Percentiles rank a stretch among this genome's conserved stretches.
Conservation (phyloP, 2,113 vertebrate species). For the Scomber colias region DNA sequence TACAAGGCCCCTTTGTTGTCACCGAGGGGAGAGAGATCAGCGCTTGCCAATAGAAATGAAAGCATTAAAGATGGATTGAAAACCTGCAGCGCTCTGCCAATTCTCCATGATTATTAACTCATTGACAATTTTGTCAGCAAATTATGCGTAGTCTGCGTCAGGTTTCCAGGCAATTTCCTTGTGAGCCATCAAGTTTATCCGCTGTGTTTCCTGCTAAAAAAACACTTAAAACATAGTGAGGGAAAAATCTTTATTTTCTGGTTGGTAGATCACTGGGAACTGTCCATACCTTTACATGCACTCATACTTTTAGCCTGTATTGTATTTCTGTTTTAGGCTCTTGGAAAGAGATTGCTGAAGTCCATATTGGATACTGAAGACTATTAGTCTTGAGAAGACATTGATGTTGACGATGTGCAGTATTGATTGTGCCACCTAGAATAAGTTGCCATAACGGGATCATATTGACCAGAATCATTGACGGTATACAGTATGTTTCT, state of each 20-base stretch:
- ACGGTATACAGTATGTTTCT: constrained; percentile 64
- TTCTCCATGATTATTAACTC: constrained; percentile 70
- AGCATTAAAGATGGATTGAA: constrained; percentile 65
- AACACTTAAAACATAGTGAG: constrained; percentile 17
- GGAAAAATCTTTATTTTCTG: constrained; percentile 31
- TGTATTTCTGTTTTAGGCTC: constrained; percentile 18
- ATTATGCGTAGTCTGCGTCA: constrained; percentile 60
- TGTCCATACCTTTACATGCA: constrained; percentile 5
- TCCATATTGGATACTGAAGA: constrained; percentile 45
- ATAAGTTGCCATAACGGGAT: constrained; percentile 75
- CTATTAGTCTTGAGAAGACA: constrained; percentile 45
- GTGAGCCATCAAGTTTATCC: constrained; percentile 63
- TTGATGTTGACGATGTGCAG: constrained; percentile 47
- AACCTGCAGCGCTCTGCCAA: constrained; percentile 54
- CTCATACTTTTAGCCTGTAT: constrained; percentile 16
- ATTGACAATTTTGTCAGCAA: constrained; percentile 76
- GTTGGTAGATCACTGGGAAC: constrained; percentile 18
- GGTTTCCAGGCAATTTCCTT: constrained; percentile 70
- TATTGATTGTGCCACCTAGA: constrained; percentile 71
- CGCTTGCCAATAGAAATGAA: constrained; percentile 67
- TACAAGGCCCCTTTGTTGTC: constrained; percentile 54
- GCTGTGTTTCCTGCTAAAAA: constrained; percentile 28
- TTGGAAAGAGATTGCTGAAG: constrained; percentile 27
- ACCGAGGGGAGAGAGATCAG: constrained; percentile 37
- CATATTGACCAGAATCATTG: constrained; percentile 69